phyloP scores from a whole-genome alignment of 2,113 vertebrate species.

The Saccopteryx leptura region DNA sequence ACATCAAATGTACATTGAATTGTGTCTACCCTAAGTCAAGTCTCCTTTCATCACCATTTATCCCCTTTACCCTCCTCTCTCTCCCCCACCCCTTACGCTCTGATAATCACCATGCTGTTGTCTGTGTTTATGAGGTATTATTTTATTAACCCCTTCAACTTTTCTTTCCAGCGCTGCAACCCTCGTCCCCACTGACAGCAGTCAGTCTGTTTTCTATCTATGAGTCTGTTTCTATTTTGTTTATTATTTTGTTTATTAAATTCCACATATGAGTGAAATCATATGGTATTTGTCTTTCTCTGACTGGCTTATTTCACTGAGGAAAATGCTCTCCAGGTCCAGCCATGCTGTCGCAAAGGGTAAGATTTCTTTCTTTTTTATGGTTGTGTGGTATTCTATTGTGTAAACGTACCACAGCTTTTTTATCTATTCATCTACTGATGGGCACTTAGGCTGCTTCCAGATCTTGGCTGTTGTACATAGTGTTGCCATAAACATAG shows the following conservation, averaged over 20 bases:
- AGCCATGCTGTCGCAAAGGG: not conserved
- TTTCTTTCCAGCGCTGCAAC: not conserved
- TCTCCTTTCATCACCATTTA: not conserved
- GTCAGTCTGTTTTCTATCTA: not conserved
- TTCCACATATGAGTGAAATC: not conserved
- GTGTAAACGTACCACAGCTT: not conserved
- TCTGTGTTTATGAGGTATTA: not conserved
- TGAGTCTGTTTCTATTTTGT: not conserved
- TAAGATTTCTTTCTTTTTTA: not conserved
- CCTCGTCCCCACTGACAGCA: not conserved
- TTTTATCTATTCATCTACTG: not conserved
- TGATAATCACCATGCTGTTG: not conserved
- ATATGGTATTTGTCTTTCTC: not conserved
- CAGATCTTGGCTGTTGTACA: not conserved
- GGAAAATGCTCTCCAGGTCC: not conserved
- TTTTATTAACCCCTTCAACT: not conserved
- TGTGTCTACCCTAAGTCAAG: not conserved
- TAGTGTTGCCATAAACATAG: not conserved
- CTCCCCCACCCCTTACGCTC: not conserved
- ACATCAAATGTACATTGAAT: not conserved
- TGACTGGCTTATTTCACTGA: not conserved
- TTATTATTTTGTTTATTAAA: not conserved
- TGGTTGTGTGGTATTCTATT: not conserved
- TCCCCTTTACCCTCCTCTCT: not conserved
- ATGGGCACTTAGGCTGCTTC: not conserved